Evolutionary conservation across 2,797 vertebrate genomes (phyloP).

Genomic region (Peromyscus eremicus): DNA sequence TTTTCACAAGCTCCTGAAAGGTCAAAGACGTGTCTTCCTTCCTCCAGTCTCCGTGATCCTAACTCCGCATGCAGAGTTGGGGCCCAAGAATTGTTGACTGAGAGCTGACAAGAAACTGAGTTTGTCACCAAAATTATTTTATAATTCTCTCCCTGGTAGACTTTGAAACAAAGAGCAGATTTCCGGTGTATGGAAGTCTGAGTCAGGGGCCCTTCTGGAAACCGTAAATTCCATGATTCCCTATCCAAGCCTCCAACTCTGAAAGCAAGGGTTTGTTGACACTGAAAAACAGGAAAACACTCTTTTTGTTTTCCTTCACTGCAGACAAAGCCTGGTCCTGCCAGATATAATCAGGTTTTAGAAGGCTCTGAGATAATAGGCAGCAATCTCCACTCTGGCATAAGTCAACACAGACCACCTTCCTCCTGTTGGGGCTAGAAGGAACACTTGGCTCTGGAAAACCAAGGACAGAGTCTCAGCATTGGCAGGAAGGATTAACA

Average conservation of each 20-base stretch:
- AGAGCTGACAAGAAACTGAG: slow-evolving; percentile 47
- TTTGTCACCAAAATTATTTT: slow-evolving; percentile 52
- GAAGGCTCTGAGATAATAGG: background rate
- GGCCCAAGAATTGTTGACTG: background rate
- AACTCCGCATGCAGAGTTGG: background rate
- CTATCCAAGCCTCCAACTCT: background rate
- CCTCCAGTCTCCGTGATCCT: slow-evolving; percentile 4
- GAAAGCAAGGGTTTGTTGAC: slow-evolving; percentile 26
- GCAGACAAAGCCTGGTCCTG: slow-evolving; percentile 23
- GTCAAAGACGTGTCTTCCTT: background rate
- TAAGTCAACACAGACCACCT: background rate
- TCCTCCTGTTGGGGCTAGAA: background rate
- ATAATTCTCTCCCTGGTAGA: background rate
- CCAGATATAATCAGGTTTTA: background rate
- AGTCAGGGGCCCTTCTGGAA: background rate
- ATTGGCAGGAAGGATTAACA: background rate
- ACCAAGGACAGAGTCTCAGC: background rate
- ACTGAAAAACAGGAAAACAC: slow-evolving; percentile 1
- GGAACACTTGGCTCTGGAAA: background rate
- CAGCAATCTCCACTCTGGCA: background rate
- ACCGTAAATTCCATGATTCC: background rate
- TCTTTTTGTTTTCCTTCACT: slow-evolving; percentile 32
- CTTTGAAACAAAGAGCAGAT: slow-evolving; percentile 15
- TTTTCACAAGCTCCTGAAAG: slow-evolving; percentile 9
- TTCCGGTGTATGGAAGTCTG: background rate